Evolutionary conservation across 2,888 invertebrate species (phyloP), one percentile per base, ranked within the genome.

Genomic region (Apoda limacodes): DNA sequence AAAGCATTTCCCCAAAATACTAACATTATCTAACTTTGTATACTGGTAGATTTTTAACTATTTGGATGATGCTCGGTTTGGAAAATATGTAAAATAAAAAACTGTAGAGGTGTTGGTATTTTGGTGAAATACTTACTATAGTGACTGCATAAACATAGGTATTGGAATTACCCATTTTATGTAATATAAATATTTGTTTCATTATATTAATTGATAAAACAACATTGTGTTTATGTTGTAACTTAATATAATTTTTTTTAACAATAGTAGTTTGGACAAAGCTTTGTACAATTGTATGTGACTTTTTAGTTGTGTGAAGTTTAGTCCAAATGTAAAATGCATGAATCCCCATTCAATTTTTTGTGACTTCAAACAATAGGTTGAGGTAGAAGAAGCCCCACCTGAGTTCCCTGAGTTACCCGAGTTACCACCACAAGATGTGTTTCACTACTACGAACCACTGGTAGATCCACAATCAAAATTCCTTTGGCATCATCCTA

Each of bases 51-150:
- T 44, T 47, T 49, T 43, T 51, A 45, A 48, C 41, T 45, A 41
- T 42, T 57, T 28, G 40, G 44, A 53, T 50, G n/a, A n/a, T n/a
- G n/a, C 53, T 49, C 55, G 61, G 63, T 55, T 56, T 48, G 40
- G 46, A 49, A 64, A 61, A n/a, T n/a, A n/a, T n/a, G n/a, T n/a
- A n/a, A n/a, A n/a, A n/a, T n/a, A n/a, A n/a, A n/a, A n/a, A n/a
- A n/a, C n/a, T n/a, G n/a, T n/a, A n/a, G 68, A 62, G 80, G 80
- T 80, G 80, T 80, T 80, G 78, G 80, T 80, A 80, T 80, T 80
- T 80, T 78, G 80, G 78, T 71, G 76, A 58, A 76, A 66, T 63
- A 48, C 46, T 59, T 62, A 61, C 57, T 55, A 51, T 56, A 50
- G 42, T 40, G 40, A 33, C 53, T 60, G 44, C 39, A 52, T 72